phyloP scores from a whole-genome alignment of 2,113 vertebrate species.

The Malaclemys terrapin region DNA sequence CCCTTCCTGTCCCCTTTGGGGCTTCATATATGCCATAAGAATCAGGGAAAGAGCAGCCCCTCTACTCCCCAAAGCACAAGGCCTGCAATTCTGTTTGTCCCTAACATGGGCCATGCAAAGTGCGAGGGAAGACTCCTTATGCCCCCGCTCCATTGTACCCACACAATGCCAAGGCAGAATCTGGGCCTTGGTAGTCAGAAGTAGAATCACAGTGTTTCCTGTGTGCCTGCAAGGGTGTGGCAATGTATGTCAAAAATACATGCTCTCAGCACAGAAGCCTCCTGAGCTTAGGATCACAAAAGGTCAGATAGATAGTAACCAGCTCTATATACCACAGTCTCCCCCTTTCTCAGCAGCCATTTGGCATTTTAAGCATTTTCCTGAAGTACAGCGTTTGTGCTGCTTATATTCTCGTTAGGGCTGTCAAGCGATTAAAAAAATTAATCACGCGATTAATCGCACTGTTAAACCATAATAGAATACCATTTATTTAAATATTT shows the following conservation, averaged over 20 bases:
- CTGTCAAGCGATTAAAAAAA: no score
- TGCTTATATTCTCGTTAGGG: not conserved
- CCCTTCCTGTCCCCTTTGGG: not conserved
- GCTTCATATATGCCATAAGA: not conserved
- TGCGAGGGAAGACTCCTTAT: not conserved
- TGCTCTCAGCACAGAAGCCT: accelerated
- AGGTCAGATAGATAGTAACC: not conserved
- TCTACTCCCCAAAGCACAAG: not conserved
- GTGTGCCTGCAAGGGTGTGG: not conserved
- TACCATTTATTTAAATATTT: no score
- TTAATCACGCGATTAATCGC: no score
- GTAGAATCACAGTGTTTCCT: not conserved
- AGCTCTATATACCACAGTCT: not conserved
- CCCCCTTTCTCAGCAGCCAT: slow-evolving; percentile 8
- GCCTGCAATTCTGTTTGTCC: not conserved
- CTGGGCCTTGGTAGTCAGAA: not conserved
- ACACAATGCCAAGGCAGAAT: not conserved
- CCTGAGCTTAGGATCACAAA: not conserved
- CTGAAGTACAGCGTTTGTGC: not conserved
- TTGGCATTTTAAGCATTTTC: not conserved
- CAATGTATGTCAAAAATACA: not conserved
- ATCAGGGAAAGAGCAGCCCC: not conserved
- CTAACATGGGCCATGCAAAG: not conserved
- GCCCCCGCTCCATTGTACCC: not conserved
- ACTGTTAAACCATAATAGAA: no score